These are phyloP conservation scores for Eucriotettix oculatus DNA, from an alignment of 2,888 invertebrate species.

Conservation along the genomic window DNA sequence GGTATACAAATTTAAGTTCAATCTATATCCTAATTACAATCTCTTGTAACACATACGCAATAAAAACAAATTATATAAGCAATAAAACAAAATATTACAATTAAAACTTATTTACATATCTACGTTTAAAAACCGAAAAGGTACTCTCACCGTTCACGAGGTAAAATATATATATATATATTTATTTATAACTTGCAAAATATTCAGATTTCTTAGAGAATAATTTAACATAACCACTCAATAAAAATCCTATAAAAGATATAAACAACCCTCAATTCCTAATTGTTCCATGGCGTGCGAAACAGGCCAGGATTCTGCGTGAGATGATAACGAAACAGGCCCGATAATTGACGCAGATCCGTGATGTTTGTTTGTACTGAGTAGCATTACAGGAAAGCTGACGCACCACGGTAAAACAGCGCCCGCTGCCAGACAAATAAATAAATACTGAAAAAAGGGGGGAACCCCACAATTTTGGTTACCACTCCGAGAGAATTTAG, in stretches of 20 bases:
- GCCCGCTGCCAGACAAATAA: conserved; percentile 1
- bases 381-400: conserved; percentile 4
- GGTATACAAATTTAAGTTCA: neutral
- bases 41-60: neutral
- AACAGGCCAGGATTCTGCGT: neutral
- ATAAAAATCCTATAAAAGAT: neutral
- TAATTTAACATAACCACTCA: neutral
- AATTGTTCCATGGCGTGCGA: too few relatives aligned
- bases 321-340: neutral
- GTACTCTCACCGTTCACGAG: neutral
- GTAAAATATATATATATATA: neutral
- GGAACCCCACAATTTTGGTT: neutral
- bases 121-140: neutral
- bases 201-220: neutral
- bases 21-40: neutral
- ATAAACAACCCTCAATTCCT: conserved; percentile 3
- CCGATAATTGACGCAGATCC: neutral
- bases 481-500: neutral
- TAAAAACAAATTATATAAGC: neutral
- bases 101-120: neutral
- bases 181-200: neutral
- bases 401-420: neutral
- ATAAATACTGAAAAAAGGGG: neutral
- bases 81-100: neutral
- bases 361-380: conserved; percentile 7